These are phyloP conservation scores for Trichosurus vulpecula DNA, from an alignment of 2,797 vertebrate species.

Conservation along the genomic window DNA sequence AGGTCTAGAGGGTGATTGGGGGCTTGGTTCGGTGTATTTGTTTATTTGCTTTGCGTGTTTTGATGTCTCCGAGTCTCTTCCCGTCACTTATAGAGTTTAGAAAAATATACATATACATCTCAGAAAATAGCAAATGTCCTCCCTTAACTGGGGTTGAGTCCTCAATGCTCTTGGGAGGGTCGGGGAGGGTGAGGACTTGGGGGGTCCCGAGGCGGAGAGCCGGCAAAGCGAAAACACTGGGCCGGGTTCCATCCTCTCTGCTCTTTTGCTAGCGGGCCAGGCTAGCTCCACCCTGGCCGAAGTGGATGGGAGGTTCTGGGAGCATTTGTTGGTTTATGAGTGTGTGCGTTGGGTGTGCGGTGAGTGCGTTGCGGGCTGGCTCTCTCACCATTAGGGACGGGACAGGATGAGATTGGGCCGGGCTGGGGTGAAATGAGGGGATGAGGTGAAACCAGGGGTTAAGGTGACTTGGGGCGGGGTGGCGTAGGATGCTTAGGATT, in stretches of 20 bases:
- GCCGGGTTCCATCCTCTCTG: background rate
- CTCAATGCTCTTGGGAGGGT: conserved; percentile 32
- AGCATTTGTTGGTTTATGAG: background rate
- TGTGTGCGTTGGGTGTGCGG: background rate
- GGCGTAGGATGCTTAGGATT: conserved; percentile 77
- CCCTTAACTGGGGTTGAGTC: conserved; percentile 34
- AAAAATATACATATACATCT: conserved; percentile 88
- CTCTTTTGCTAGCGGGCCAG: background rate
- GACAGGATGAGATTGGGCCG: background rate
- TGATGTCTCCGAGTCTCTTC: conserved; percentile 3
- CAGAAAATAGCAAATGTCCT: conserved; percentile 78
- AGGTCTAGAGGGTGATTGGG: accelerated
- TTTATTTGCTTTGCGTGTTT: background rate
- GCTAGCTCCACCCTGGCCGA: background rate
- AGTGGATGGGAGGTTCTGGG: background rate
- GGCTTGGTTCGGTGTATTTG: background rate
- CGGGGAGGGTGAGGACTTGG: background rate
- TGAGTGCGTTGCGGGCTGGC: background rate
- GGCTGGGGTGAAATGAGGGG: background rate
- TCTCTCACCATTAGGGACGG: background rate
- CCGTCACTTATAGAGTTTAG: conserved; percentile 80
- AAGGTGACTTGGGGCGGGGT: background rate
- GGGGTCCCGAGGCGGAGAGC: background rate
- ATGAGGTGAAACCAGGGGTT: background rate
- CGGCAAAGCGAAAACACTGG: background rate